These are phyloP conservation scores for Eupleurogrammus muticus DNA, from an alignment of 2,797 vertebrate genomes.

Conservation along the genomic window DNA sequence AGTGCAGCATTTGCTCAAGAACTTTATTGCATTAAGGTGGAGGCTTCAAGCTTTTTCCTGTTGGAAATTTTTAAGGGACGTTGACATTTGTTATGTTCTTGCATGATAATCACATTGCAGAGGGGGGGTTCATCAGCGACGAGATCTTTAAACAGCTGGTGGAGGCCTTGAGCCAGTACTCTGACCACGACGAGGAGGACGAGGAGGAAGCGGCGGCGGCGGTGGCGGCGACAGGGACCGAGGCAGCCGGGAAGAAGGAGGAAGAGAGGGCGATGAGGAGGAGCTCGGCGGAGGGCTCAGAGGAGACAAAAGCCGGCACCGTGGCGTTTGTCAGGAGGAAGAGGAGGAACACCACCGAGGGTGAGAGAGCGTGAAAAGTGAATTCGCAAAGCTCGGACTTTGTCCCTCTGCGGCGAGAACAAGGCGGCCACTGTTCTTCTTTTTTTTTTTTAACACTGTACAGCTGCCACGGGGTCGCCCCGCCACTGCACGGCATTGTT, in stretches of 20 bases:
- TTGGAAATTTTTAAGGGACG: not conserved
- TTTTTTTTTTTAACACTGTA: conserved; percentile 13
- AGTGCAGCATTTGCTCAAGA: not conserved
- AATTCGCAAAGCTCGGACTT: conserved; percentile 17
- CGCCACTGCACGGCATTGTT: conserved; percentile 58
- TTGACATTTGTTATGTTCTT: not conserved
- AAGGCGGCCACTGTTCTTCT: conserved; percentile 53
- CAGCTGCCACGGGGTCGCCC: conserved; percentile 63
- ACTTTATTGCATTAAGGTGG: not conserved
- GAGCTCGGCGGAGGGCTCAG: conserved; percentile 80
- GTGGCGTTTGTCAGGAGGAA: conserved; percentile 73
- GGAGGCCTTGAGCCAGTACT: conserved; percentile 93
- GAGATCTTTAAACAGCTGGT: conserved; percentile 96
- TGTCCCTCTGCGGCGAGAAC: conserved; percentile 21
- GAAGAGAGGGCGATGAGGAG: conserved; percentile 83
- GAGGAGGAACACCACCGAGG: conserved; percentile 78
- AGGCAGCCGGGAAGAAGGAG: conserved; percentile 79
- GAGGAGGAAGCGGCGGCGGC: conserved; percentile 83
- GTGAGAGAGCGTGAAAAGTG: conserved; percentile 65
- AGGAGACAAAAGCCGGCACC: conserved; percentile 71
- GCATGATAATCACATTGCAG: conserved; percentile 63
- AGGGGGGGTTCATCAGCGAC: conserved; percentile 94
- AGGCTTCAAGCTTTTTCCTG: not conserved
- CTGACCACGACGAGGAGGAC: conserved; percentile 92
- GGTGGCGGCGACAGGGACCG: conserved; percentile 66